Percentiles rank a stretch among this genome's conserved stretches.
Conservation (phyloP, 1,140 invertebrate genomes). For the Anagrus nilaparvatae region DNA sequence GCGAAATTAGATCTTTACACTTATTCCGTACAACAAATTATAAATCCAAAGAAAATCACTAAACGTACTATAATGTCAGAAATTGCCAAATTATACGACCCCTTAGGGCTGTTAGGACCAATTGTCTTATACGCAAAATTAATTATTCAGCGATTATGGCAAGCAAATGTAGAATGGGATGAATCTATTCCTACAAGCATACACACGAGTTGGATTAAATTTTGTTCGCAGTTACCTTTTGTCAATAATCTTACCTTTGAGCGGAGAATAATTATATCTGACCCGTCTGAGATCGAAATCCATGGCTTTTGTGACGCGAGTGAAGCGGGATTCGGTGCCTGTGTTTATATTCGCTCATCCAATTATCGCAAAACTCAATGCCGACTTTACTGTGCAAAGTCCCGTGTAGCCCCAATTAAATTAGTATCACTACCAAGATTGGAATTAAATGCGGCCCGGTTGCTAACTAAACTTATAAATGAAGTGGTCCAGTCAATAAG, state of each 20-base stretch:
- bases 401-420: slow-evolving; percentile 29
- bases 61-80: slow-evolving; percentile 3
- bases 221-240: background rate
- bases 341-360: slow-evolving; percentile 16
- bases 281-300: slow-evolving; percentile 4
- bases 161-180: slow-evolving; percentile 7
- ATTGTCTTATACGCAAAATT: slow-evolving; percentile 11
- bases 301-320: slow-evolving; percentile 18
- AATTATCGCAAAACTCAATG: slow-evolving; percentile 6
- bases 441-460: background rate
- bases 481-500: background rate
- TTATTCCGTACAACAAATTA: background rate
- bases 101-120: slow-evolving; percentile 4
- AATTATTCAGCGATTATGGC: slow-evolving; percentile 9
- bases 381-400: slow-evolving; percentile 25
- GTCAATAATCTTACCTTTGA: slow-evolving; percentile 4
- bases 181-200: slow-evolving; percentile 2
- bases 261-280: background rate
- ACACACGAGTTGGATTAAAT: slow-evolving; percentile 4
- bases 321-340: slow-evolving; percentile 8
- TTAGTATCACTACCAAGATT: background rate
- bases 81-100: slow-evolving; percentile 10
- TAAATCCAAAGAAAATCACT: background rate
- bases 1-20: background rate
- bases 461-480: background rate